phyloP scores from a whole-genome alignment of 2,113 vertebrate genomes.

The Anhinga anhinga region DNA sequence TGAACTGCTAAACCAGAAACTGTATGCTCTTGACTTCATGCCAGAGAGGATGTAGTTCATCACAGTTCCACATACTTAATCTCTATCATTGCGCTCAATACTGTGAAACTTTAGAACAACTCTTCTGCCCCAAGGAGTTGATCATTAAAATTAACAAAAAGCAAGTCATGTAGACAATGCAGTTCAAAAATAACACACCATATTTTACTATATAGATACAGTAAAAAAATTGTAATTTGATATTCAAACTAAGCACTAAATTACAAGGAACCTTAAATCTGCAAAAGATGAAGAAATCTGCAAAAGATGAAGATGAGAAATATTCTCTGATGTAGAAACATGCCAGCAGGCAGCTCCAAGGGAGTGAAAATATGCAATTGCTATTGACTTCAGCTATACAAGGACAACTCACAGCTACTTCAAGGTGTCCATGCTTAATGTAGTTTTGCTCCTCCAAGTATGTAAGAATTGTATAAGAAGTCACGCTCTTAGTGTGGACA shows the following conservation, averaged over 20 bases:
- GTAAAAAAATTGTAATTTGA: not conserved
- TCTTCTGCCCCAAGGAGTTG: slow-evolving; percentile 30
- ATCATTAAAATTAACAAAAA: slow-evolving; percentile 48
- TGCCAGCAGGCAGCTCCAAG: not conserved
- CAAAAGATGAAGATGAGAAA: not conserved
- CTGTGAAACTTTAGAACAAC: slow-evolving; percentile 50
- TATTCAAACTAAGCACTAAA: not conserved
- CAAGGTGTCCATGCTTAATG: not conserved
- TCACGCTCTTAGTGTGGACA: not conserved
- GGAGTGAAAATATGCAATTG: not conserved
- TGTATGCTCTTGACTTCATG: slow-evolving; percentile 17
- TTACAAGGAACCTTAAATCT: not conserved
- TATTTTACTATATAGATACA: not conserved
- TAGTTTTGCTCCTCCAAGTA: not conserved
- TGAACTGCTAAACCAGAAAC: slow-evolving; percentile 59
- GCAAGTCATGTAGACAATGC: slow-evolving; percentile 11
- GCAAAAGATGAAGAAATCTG: not conserved
- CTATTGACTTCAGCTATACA: not conserved
- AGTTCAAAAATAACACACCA: slow-evolving; percentile 30
- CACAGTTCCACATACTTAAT: slow-evolving; percentile 56
- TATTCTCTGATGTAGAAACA: not conserved
- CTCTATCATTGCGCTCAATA: slow-evolving; percentile 21
- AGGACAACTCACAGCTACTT: not conserved
- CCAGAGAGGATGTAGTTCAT: slow-evolving; percentile 64
- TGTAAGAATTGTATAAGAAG: not conserved